phyloP scores from a whole-genome alignment of 1,140 invertebrate genomes.

The Lasioglossum baleicum region DNA sequence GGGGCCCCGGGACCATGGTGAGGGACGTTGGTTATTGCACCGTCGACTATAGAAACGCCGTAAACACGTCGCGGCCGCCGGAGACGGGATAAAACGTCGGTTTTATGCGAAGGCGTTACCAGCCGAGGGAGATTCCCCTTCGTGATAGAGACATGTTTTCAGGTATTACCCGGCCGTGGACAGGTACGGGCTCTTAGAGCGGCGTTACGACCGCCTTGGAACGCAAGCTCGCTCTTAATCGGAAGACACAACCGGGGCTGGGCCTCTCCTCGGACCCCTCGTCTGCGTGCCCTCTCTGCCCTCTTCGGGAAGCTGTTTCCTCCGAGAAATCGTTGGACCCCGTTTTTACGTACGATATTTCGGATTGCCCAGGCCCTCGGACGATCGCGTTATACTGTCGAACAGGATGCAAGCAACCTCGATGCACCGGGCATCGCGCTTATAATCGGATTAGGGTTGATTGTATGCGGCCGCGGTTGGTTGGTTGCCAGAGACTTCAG shows the following conservation, averaged over 20 bases:
- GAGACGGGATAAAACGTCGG: constrained; percentile 76
- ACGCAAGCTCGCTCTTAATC: constrained; percentile 73
- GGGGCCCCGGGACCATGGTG: neutral
- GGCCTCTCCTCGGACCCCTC: neutral
- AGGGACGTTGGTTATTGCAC: constrained; percentile 56
- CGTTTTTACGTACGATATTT: too few species aligned
- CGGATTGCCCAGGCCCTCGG: too few species aligned
- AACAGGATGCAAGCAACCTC: too few species aligned
- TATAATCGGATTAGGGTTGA: too few species aligned
- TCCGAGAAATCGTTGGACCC: too few species aligned
- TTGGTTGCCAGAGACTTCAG: too few species aligned
- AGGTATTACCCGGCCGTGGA: constrained; percentile 77
- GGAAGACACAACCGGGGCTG: constrained; percentile 63
- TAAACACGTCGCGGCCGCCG: constrained; percentile 71
- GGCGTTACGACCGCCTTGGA: constrained; percentile 73
- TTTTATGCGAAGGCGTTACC: constrained; percentile 77
- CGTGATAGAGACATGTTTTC: constrained; percentile 79
- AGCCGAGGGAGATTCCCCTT: constrained; percentile 70
- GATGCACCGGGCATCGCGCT: too few species aligned
- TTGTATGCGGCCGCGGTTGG: too few species aligned
- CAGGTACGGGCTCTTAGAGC: constrained; percentile 77
- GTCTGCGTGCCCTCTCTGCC: neutral
- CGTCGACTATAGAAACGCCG: constrained; percentile 72
- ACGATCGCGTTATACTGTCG: too few species aligned
- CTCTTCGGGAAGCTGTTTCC: too few species aligned